Base-by-base conservation (phyloP, 2,888 invertebrate species). In the Phytoseiulus persimilis region DNA sequence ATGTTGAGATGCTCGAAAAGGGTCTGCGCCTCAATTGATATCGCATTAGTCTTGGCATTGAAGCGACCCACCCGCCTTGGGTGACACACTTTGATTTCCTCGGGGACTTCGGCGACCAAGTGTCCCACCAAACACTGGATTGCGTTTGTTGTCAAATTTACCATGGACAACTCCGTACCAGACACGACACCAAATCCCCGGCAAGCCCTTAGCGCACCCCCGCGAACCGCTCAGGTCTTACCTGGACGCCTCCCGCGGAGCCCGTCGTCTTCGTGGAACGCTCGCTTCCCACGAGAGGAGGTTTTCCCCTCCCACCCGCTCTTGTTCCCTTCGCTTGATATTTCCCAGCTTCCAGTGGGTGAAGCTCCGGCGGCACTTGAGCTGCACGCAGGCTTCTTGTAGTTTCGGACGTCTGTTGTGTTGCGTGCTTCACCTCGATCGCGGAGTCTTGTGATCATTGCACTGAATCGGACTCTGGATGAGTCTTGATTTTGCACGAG, bases 31-130 rank as follows among this genome's bases (percentile, higher is more conserved):
- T 33, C 87, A 87, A 87, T 87, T 87, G 87, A 87, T 31, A 87
- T 87, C 87, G 87, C 87, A 87, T 87, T 87, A 87, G 87, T 87
- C 87, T 87, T 87, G 87, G 83, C 83, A 33, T 33, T 33, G 39
- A 31, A n/a, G 87, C 87, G 87, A 33, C 39, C 33, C 32, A 32
- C 32, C 87, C 87, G 45, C 32, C 28, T 33, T n/a, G 87, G 32
- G 87, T 87, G 87, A 87, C 87, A 87, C 33, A 87, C 87, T 87
- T 87, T 87, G 87, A 87, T 87, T 87, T 87, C 87, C 87, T 87
- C 87, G 87, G 87, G 87, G 87, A 87, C 39, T 87, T 33, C 31
- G 83, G n/a, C 87, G 87, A 87, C 45, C 83, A 83, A 83, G 32
- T n/a, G 87, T n/a, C 87, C 32, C 6, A n/a, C 87, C 87, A 18